Percentiles rank a stretch among this genome's conserved stretches.
These are phyloP conservation scores for Microcebus griseorufus DNA, from an alignment of 2,113 vertebrate genomes.

Conservation along the genomic window DNA sequence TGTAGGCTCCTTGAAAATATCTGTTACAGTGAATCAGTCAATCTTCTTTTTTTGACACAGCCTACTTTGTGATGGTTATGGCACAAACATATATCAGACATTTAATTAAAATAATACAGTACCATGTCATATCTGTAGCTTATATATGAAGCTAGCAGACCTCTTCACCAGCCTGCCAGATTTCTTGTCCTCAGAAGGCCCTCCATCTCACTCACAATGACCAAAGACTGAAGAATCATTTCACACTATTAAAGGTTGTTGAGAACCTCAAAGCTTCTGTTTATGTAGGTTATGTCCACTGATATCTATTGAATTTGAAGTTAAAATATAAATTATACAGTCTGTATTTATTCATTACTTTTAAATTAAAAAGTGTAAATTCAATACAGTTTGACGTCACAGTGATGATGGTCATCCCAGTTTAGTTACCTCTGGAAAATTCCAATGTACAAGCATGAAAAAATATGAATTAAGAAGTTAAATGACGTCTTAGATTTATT, in stretches of 20 bases:
- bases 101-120: background rate
- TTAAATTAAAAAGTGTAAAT: background rate
- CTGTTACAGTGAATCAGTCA: background rate
- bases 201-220: background rate
- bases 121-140: background rate
- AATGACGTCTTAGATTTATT: background rate
- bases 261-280: background rate
- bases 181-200: background rate
- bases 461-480: background rate
- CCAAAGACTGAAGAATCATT: background rate
- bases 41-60: background rate
- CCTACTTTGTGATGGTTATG: background rate
- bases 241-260: background rate
- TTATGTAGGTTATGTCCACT: background rate
- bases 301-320: background rate
- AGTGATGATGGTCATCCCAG: background rate
- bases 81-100: background rate
- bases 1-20: background rate
- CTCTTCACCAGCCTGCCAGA: background rate
- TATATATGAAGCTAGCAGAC: background rate
- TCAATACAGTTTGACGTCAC: background rate
- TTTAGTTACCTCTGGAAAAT: background rate
- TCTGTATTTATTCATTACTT: background rate
- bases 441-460: background rate
- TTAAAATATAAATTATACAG: background rate